Base-by-base conservation (phyloP, 2,797 vertebrate species). In the Streptopelia turtur region DNA sequence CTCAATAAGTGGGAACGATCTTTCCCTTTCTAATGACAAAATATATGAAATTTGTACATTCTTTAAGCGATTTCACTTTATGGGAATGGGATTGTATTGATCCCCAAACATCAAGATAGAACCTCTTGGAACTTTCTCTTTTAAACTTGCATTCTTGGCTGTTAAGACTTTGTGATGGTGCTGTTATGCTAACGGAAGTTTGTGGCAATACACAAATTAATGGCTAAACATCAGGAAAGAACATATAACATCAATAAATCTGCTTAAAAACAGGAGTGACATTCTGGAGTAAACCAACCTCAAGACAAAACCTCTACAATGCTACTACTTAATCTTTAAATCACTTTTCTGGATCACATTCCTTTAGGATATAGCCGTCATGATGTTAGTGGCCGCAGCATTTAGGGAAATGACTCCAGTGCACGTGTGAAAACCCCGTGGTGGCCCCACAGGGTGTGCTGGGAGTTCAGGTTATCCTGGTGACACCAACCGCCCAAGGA, bases 21-120 rank as follows among this genome's bases (percentile, higher is more conserved):
- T 18, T 96, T 96, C 74, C 78, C 87, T 93, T 89, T 80, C 70
- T 84, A 95, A 91, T 41, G 70, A 41, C 83, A 95, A 96, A 95
- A 59, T 83, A 94, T 45, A 95, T 47, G 78, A 93, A 81, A 96
- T 70, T 64, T 81, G 86, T 63, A 43, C 50, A 33, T 57, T 76
- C 49, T n/a, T 65, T 57, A 25, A 52, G 43, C 37, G 87, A 94
- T 79, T 95, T 68, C 35, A 28, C 3, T 43, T 64, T 72, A 65
- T 80, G 86, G 94, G 80, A 97, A 92, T 33, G 81, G 83, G 93
- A 95, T 90, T 90, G 68, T 83, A 87, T 92, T 60, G 41, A 90
- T 81, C 59, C 37, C 80, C 55, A 90, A 93, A 91, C 75, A 91
- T 75, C 95, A 95, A 75, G 93, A 95, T 49, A 41, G 59, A 92